These are phyloP conservation scores for Scaptomyza parva DNA, from an alignment of 2,888 invertebrate species.

Conservation along the genomic window DNA sequence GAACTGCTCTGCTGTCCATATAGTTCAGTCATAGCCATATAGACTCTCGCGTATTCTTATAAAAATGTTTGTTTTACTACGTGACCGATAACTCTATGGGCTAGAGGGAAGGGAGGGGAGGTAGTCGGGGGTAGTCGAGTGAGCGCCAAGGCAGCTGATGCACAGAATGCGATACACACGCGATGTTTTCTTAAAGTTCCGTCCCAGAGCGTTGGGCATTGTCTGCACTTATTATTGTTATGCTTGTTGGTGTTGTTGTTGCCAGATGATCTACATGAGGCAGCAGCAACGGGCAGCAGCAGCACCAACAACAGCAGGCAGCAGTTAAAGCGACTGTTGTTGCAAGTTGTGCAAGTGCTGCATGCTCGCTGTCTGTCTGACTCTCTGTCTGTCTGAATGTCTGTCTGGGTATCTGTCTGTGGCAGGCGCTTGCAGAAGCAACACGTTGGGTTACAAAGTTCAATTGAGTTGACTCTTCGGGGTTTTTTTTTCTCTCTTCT, in stretches of 20 bases:
- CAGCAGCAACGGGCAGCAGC: slow-evolving; percentile 43
- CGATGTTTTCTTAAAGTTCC: slow-evolving; percentile 43
- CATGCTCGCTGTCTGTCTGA: slow-evolving; percentile 12
- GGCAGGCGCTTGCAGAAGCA: slow-evolving; percentile 72
- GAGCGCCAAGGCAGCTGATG: slow-evolving; percentile 68
- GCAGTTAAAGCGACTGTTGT: slow-evolving; percentile 21
- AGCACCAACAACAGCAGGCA: not conserved
- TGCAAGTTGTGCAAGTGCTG: slow-evolving; percentile 44
- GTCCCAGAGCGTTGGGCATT: slow-evolving; percentile 24
- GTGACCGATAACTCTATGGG: slow-evolving; percentile 83
- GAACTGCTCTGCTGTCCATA: slow-evolving; percentile 40
- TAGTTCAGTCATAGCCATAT: slow-evolving; percentile 23
- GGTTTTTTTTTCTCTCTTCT: slow-evolving; percentile 16
- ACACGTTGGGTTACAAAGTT: slow-evolving; percentile 75
- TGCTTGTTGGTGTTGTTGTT: slow-evolving; percentile 19
- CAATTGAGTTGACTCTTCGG: slow-evolving; percentile 75
- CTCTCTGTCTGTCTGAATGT: slow-evolving; percentile 15
- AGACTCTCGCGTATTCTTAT: slow-evolving; percentile 59
- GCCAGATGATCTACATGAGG: slow-evolving; percentile 76
- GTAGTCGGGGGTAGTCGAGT: not conserved
- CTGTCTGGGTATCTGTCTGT: slow-evolving; percentile 8
- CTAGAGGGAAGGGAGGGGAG: not conserved
- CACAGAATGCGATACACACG: slow-evolving; percentile 76
- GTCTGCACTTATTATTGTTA: slow-evolving; percentile 61
- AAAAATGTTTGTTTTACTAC: slow-evolving; percentile 85